These are phyloP conservation scores for Orchestia grillus DNA, from an alignment of 1,140 invertebrate genomes.

Conservation along the genomic window DNA sequence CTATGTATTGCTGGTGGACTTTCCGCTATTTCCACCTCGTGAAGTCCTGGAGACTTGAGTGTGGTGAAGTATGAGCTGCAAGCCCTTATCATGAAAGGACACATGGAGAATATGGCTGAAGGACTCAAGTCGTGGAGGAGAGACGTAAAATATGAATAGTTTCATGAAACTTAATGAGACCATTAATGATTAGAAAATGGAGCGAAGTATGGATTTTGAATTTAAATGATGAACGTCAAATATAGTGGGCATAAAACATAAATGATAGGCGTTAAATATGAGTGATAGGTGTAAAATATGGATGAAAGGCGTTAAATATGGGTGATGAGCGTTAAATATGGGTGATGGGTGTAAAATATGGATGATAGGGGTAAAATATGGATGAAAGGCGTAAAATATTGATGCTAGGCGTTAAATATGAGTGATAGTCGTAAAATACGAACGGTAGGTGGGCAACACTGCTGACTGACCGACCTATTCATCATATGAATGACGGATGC, in stretches of 20 bases:
- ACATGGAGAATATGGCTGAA: no score
- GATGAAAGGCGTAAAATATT: not conserved
- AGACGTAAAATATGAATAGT: no score
- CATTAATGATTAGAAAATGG: not conserved
- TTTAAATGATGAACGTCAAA: not conserved
- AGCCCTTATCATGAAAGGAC: no score
- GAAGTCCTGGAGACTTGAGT: no score
- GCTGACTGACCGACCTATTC: no score
- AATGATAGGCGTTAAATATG: not conserved
- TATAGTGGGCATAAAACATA: not conserved
- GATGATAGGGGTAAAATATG: not conserved
- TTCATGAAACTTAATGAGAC: no score
- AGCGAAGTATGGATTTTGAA: no score
- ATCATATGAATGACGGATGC: not conserved
- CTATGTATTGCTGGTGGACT: no score
- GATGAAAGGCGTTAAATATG: not conserved
- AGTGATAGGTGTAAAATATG: not conserved
- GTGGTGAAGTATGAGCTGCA: no score
- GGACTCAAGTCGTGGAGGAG: no score
- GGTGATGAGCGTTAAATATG: not conserved
- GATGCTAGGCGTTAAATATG: not conserved
- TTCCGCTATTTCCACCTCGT: no score
- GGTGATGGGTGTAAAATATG: not conserved
- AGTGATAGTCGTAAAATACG: not conserved
- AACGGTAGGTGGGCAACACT: no score